Evolutionary conservation across 2,888 invertebrate genomes (phyloP).

Genomic region (Acronicta psi): DNA sequence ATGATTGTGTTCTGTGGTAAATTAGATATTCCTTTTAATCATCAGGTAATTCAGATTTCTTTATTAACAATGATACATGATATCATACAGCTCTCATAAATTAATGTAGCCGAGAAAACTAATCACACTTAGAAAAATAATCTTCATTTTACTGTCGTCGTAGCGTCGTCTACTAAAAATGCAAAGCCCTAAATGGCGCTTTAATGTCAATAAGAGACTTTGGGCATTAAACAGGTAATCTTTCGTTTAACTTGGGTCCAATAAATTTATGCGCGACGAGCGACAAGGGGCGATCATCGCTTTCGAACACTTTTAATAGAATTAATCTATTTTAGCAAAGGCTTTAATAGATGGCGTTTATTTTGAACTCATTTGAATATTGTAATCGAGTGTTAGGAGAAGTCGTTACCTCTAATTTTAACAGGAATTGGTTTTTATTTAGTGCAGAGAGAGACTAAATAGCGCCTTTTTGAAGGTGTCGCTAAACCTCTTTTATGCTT

Average conservation of each 20-base stretch:
- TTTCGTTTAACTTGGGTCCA: conserved; percentile 51
- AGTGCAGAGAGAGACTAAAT: too few relatives aligned
- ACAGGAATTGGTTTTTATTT: not conserved
- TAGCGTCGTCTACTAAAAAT: conserved; percentile 22
- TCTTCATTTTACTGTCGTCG: too few relatives aligned
- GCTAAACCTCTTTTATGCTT: too few relatives aligned
- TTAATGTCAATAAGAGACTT: conserved; percentile 34
- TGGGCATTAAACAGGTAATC: conserved; percentile 49
- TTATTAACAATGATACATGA: too few relatives aligned
- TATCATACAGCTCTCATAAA: not conserved
- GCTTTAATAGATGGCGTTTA: conserved; percentile 48
- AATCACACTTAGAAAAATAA: not conserved
- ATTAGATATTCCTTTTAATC: too few relatives aligned
- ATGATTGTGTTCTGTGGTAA: too few relatives aligned
- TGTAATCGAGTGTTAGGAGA: conserved; percentile 44
- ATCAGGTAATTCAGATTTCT: too few relatives aligned
- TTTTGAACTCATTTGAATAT: conserved; percentile 51
- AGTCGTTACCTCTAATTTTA: not conserved
- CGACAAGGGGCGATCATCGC: conserved; percentile 43
- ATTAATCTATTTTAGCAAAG: conserved; percentile 54
- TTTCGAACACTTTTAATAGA: conserved; percentile 53
- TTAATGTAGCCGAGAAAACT: too few relatives aligned
- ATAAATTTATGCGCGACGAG: conserved; percentile 54
- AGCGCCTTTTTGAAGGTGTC: too few relatives aligned
- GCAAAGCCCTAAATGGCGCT: conserved; percentile 33